Evolutionary conservation across 2,113 vertebrate genomes (phyloP).

Genomic region (Cynopterus brachyotis): DNA sequence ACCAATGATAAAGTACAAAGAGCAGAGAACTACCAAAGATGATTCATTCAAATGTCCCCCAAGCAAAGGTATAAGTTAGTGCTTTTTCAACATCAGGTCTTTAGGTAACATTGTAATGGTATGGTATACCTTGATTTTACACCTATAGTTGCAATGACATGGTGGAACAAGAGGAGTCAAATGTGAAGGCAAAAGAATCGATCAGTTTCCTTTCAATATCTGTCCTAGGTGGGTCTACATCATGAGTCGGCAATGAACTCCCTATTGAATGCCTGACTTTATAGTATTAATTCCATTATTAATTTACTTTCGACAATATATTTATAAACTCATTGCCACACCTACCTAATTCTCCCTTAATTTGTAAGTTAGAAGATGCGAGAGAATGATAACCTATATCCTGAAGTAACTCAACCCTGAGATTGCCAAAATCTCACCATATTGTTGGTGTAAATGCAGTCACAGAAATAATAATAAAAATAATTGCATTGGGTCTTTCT

Average conservation of each 20-base stretch:
- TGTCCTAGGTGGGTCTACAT: neutral
- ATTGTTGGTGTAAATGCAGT: neutral
- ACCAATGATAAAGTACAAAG: neutral
- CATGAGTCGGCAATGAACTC: neutral
- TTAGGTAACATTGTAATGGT: neutral
- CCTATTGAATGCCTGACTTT: neutral
- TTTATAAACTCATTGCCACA: neutral
- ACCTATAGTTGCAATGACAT: neutral
- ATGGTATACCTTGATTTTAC: slow-evolving; percentile 11
- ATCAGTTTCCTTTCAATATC: neutral
- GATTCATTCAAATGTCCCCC: slow-evolving; percentile 13
- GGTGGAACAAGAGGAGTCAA: neutral
- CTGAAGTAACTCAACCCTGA: neutral
- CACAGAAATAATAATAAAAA: neutral
- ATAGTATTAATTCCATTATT: neutral
- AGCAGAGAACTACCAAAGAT: neutral
- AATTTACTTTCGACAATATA: neutral
- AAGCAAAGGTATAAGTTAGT: neutral
- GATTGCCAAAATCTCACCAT: neutral
- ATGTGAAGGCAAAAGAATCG: neutral
- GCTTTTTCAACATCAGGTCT: neutral
- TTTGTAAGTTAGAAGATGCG: neutral
- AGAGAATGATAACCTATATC: neutral
- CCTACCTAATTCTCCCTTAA: neutral
- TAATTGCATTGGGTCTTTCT: neutral